Base-by-base conservation (phyloP, 1,140 invertebrate genomes). In the Adoxophyes honmai region DNA sequence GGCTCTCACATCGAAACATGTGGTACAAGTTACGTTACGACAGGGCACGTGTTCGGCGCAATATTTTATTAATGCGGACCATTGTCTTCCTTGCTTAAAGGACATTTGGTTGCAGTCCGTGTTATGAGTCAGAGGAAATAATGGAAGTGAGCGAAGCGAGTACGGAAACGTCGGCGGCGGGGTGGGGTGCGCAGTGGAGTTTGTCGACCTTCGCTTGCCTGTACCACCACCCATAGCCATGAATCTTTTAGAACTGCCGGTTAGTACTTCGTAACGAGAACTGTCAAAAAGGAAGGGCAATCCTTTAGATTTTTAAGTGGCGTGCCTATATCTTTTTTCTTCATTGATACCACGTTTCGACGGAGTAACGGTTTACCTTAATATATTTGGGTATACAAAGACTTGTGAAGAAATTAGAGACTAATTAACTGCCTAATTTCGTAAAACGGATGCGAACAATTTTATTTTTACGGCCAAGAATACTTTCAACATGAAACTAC, bases 191-290 rank as follows among this genome's bases (percentile, higher is more conserved):
- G 10, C 18, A 21, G 15, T 38, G 11, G 55, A 57, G 55, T 57
- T 57, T 57, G 42, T 51, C 55, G 55, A 57, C 55, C 55, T 33
- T 39, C 55, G 33, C 52, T 34, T 33, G 51, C 51, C 51, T 34
- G 28, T 28, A 10, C 34, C 52, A 53, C 18, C 15, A 34, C 8
- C 14, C 10, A 33, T 14, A 53, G 14, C 9, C 52, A 36, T 18
- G 14, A 53, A 53, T 16, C 10, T 35, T 36, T 15, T 53, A 53
- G 52, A 53, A 34, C 35, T 53, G 34, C 0, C 42, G 36, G 10
- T 38, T 38, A 11, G 11, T 4, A 36, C 16, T 4, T 44, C 21
- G 39, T 0, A n/a, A 44, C 38, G 15, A 42, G n/a, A n/a, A n/a
- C n/a, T n/a, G n/a, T n/a, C n/a, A 28, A 28, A 28, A 28, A 6